Evolutionary conservation across 1,140 invertebrate genomes (phyloP).

Genomic region (Archivesica marissinica): DNA sequence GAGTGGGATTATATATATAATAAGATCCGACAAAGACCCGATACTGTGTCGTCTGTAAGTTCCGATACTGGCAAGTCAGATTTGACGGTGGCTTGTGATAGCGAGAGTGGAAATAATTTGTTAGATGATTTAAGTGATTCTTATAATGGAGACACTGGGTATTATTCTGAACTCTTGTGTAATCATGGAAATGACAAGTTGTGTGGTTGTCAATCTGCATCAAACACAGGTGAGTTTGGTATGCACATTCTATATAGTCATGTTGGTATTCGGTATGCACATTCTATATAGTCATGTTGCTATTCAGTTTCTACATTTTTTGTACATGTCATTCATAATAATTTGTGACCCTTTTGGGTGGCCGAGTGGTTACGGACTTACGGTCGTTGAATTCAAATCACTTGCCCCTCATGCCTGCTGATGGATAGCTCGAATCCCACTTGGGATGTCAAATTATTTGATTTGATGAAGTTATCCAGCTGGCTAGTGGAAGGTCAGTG

Average conservation of each 20-base stretch:
- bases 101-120: conserved; percentile 60
- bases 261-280: no score
- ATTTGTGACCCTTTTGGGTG: no score
- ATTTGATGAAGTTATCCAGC: no score
- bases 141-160: conserved; percentile 38
- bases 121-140: conserved; percentile 52
- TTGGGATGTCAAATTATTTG: no score
- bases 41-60: neutral
- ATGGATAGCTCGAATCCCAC: no score
- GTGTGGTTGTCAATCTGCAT: neutral
- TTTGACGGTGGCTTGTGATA: conserved; percentile 51
- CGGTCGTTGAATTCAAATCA: no score
- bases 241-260: neutral
- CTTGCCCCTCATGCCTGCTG: no score
- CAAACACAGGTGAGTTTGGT: conserved; percentile 13
- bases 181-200: neutral
- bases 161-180: conserved; percentile 25
- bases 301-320: no score
- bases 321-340: no score
- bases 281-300: no score
- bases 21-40: conserved; percentile 64
- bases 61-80: conserved; percentile 42
- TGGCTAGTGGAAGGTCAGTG: no score
- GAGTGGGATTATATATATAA: conserved; percentile 80
- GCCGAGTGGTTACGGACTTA: no score